Conservation (phyloP, 2,888 invertebrate genomes). For the Adelognathus sp. region DNA sequence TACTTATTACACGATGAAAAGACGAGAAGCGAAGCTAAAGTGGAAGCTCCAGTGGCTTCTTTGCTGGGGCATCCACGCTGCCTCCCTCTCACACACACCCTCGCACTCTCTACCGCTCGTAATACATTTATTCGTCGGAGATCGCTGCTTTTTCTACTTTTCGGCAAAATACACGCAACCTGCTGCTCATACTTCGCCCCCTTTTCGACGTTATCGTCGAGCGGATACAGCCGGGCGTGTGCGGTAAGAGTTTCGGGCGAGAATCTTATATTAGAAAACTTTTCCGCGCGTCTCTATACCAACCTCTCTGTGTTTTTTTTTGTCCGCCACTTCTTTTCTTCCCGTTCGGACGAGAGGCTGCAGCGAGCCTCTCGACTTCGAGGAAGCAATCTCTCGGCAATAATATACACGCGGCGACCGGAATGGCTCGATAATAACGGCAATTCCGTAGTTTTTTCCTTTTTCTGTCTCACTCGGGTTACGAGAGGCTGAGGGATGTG, state of each 20-base stretch:
- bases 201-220: conserved; percentile 42
- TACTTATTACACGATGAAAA: conserved; percentile 47
- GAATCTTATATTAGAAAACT: conserved; percentile 65
- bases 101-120: conserved; percentile 29
- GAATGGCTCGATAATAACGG: conserved; percentile 67
- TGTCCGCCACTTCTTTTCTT: conserved; percentile 6
- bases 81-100: neutral
- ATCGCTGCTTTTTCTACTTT: conserved; percentile 47
- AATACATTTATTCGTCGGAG: conserved; percentile 60
- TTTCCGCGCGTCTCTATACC: conserved; percentile 55
- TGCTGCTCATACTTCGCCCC: conserved; percentile 45
- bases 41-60: conserved; percentile 39
- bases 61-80: neutral
- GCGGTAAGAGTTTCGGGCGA: conserved; percentile 44
- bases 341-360: conserved; percentile 2
- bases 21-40: conserved; percentile 35
- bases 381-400: conserved; percentile 70
- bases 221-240: conserved; percentile 22
- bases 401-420: conserved; percentile 73
- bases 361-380: conserved; percentile 55
- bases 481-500: neutral
- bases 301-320: conserved; percentile 23
- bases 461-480: conserved; percentile 16
- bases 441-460: conserved; percentile 61
- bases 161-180: conserved; percentile 50